Percentiles rank a stretch among this genome's conserved stretches.
These are phyloP conservation scores for Caenorhabditis afra DNA, from an alignment of 2,888 invertebrate species.

Conservation along the genomic window DNA sequence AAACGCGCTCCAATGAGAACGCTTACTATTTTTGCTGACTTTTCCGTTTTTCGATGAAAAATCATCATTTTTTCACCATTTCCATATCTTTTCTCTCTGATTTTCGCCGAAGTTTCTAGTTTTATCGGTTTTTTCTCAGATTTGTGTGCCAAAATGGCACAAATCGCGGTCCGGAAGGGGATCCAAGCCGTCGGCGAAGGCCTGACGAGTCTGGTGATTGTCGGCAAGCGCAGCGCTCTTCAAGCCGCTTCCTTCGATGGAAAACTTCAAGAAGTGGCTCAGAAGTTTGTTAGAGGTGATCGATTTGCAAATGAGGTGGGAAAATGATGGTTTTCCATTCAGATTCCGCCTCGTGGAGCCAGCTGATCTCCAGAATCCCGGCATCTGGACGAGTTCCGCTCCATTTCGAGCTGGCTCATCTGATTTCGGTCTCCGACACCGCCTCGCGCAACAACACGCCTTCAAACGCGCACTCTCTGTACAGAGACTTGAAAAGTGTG, in stretches of 20 bases:
- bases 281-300: slow-evolving; percentile 44
- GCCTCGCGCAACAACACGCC: slow-evolving; percentile 70
- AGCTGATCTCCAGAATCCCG: slow-evolving; percentile 55
- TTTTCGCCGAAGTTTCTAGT: too few species aligned
- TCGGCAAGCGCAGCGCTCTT: slow-evolving; percentile 45
- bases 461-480: slow-evolving; percentile 67
- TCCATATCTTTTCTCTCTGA: too few species aligned
- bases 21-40: too few species aligned
- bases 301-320: neutral
- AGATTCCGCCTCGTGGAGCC: slow-evolving; percentile 64
- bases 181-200: slow-evolving; percentile 49
- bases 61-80: too few species aligned
- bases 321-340: neutral
- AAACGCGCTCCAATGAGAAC: too few species aligned
- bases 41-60: too few species aligned
- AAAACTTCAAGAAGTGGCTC: slow-evolving; percentile 20
- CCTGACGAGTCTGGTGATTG: slow-evolving; percentile 42
- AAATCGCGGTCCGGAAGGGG: slow-evolving; percentile 47
- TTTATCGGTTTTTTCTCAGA: neutral
- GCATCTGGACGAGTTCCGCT: slow-evolving; percentile 66
- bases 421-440: slow-evolving; percentile 70
- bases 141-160: slow-evolving; percentile 29
- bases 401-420: slow-evolving; percentile 71
- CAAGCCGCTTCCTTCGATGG: slow-evolving; percentile 41
- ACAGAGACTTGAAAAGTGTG: slow-evolving; percentile 63